phyloP scores from a whole-genome alignment of 2,888 invertebrate species.

The Leucoma salicis region DNA sequence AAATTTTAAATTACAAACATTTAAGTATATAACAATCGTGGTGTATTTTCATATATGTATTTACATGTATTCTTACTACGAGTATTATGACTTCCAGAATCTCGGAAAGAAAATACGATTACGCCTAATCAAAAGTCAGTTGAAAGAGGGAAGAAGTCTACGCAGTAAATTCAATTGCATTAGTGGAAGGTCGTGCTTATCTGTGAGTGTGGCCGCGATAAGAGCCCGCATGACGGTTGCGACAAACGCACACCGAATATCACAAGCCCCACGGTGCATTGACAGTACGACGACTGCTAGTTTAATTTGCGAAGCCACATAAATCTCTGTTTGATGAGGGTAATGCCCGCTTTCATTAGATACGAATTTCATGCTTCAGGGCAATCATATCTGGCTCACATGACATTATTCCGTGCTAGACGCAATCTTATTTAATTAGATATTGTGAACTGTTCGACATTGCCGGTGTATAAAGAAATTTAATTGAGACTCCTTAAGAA shows the following conservation, averaged over 20 bases:
- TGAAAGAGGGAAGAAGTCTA: slow-evolving; percentile 22
- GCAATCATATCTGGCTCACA: slow-evolving; percentile 31
- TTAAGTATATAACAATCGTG: too few species aligned
- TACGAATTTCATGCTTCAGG: slow-evolving; percentile 37
- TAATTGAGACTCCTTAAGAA: too few species aligned
- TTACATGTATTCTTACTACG: too few species aligned
- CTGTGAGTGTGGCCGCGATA: slow-evolving; percentile 41
- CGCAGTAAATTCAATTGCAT: slow-evolving; percentile 20
- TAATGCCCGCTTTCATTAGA: slow-evolving; percentile 48
- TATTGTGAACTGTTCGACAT: too few species aligned
- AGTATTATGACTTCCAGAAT: too few species aligned
- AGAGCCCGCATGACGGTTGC: slow-evolving; percentile 50
- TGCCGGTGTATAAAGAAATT: too few species aligned
- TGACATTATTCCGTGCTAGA: slow-evolving; percentile 21
- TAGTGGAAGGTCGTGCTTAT: slow-evolving; percentile 47
- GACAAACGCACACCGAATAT: slow-evolving; percentile 17
- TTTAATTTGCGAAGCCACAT: slow-evolving; percentile 56
- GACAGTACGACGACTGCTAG: slow-evolving; percentile 38
- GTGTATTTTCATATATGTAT: too few species aligned
- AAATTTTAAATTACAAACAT: too few species aligned
- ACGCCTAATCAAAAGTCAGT: too few species aligned
- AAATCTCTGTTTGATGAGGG: slow-evolving; percentile 57
- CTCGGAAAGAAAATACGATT: too few species aligned
- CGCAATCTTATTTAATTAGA: slow-evolving; percentile 14
- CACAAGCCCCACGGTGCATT: slow-evolving; percentile 26